These are phyloP conservation scores for Papilio aristodemus DNA, from an alignment of 1,140 invertebrate genomes.

Conservation along the genomic window DNA sequence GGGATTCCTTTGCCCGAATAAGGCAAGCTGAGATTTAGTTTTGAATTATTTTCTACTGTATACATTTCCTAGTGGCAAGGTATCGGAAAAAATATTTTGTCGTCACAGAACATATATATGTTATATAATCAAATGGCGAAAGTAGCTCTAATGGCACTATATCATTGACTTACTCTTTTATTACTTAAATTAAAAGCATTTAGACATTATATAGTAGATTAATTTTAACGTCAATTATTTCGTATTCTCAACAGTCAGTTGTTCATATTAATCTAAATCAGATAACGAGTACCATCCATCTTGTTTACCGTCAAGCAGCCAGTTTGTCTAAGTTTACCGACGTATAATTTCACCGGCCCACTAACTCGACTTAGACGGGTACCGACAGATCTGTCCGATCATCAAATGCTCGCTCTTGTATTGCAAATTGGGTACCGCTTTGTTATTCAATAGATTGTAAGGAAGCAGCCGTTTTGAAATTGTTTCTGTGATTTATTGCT, in stretches of 20 bases:
- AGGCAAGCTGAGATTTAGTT: slow-evolving; percentile 19
- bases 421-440: slow-evolving; percentile 26
- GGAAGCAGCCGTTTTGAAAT: slow-evolving; percentile 5
- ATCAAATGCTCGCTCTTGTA: slow-evolving; percentile 16
- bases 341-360: slow-evolving; percentile 10
- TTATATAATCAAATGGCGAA: slow-evolving; percentile 7
- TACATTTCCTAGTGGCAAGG: slow-evolving; percentile 19
- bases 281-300: slow-evolving; percentile 12
- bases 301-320: background rate
- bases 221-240: slow-evolving; percentile 18
- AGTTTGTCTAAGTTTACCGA: background rate
- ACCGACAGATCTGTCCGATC: slow-evolving; percentile 17
- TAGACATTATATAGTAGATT: background rate
- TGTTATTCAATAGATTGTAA: slow-evolving; percentile 22
- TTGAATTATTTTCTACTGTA: slow-evolving; percentile 23
- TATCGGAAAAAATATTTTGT: slow-evolving; percentile 1
- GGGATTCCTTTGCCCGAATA: slow-evolving; percentile 14
- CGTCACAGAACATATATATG: background rate
- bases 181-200: no score
- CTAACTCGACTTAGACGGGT: background rate
- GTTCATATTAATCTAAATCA: slow-evolving; percentile 22
- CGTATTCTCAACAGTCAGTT: background rate
- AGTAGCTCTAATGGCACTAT: background rate
- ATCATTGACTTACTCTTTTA: no score
- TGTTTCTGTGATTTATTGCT: background rate